Conservation (phyloP, 2,797 vertebrate species). For the Macropus fuliginosus region DNA sequence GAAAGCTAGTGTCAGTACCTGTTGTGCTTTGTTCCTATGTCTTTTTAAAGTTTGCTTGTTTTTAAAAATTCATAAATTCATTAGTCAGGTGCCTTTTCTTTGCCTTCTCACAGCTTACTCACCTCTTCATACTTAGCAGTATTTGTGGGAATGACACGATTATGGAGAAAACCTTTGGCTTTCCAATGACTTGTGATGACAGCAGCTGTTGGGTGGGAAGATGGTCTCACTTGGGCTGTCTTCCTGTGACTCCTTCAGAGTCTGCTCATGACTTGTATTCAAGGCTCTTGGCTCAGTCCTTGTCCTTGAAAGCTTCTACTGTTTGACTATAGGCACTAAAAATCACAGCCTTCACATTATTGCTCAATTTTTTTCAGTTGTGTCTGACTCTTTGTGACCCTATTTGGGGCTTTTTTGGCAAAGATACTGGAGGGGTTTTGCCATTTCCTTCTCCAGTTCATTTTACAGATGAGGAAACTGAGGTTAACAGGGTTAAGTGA, state of each 20-base stretch:
- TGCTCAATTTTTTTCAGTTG: neutral
- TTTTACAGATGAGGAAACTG: neutral
- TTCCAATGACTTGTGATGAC: neutral
- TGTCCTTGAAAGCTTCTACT: neutral
- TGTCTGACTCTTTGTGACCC: neutral
- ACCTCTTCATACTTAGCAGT: neutral
- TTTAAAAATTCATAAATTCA: neutral
- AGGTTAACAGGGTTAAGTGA: neutral
- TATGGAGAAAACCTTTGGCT: neutral
- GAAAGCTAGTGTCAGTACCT: neutral
- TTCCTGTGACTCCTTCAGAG: neutral
- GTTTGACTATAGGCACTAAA: neutral
- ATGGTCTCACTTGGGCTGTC: neutral
- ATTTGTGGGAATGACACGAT: neutral
- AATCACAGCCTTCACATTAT: neutral
- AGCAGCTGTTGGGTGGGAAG: neutral
- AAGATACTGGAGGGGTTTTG: neutral
- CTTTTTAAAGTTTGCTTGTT: neutral
- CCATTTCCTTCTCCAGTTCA: neutral
- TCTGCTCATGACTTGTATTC: neutral
- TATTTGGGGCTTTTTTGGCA: neutral
- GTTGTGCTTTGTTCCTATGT: neutral
- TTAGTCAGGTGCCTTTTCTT: neutral
- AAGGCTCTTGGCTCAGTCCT: neutral
- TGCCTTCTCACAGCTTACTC: neutral